Evolutionary conservation across 2,888 invertebrate species (phyloP), one percentile per base, ranked within the genome.

Genomic region (Mythimna lalbum): DNA sequence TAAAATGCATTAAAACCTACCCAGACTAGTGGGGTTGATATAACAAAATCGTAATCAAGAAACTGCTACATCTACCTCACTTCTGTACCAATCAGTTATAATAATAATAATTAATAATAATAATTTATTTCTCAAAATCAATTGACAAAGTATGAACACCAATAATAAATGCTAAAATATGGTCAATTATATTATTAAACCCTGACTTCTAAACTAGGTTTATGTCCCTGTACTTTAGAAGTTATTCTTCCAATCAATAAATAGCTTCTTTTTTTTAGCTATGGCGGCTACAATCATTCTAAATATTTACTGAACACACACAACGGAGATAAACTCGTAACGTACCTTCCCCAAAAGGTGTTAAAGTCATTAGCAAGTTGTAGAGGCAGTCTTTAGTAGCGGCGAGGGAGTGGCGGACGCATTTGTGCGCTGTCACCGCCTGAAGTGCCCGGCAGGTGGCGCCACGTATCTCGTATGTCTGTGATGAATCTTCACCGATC

Each of bases 311-410:
- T 39, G 27, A 31, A 43, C 27, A 36, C 36, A 39, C 19, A 55
- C 23, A 10, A 27, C 4, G 4, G 7, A 72, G 9, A 55, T 53
- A 72, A 59, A 61, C 1, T 17, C 17, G 50, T 50, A n/a, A 47
- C 73, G 19, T 80, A 94, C 94, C 93, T 81, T 91, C 85, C 60
- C 84, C 79, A 21, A 92, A 82, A 2, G 92, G 91, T 31, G 83
- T 89, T 39, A 95, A 77, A 1, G 90, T 91, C 31, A 74, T 55
- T 50, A 95, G 57, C 47, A 95, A 81, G 65, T 90, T 89, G 66
- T 93, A 90, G 14, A 95, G 88, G 66, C 95, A 95, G 76, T 95
- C 95, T 43, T 92, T 92, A 17, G 95, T 93, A 14, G 83, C 72
- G 9, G 95, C 91, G 39, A 95, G 91, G 0, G 93, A 78, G 0